These are phyloP conservation scores for Thelaira solivaga DNA, from an alignment of 2,888 invertebrate species.

Conservation along the genomic window DNA sequence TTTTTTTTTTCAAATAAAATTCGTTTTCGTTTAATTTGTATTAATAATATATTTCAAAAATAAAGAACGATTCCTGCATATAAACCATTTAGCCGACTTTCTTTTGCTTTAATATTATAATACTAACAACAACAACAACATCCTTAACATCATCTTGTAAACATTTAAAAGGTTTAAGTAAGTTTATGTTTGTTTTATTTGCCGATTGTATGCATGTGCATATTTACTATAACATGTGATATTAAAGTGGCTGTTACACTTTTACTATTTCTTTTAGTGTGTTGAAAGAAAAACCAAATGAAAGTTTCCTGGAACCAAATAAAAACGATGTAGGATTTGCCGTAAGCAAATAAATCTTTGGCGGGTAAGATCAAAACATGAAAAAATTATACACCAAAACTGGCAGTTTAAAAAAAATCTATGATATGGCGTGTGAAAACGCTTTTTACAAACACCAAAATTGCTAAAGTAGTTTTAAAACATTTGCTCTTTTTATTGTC, in stretches of 20 bases:
- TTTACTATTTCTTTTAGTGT: neutral
- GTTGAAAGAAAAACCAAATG: neutral
- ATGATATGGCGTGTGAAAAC: slow-evolving; percentile 42
- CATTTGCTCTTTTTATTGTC: slow-evolving; percentile 11
- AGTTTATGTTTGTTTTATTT: slow-evolving; percentile 19
- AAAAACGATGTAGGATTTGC: slow-evolving; percentile 8
- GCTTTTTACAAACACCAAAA: slow-evolving; percentile 37
- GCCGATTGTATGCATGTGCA: neutral
- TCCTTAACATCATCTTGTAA: neutral
- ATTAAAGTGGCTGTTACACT: slow-evolving; percentile 15
- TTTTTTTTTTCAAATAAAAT: neutral
- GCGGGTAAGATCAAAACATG: neutral
- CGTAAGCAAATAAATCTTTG: slow-evolving; percentile 32
- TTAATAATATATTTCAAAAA: slow-evolving; percentile 37
- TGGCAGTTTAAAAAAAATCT: slow-evolving; percentile 13
- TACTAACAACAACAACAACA: neutral
- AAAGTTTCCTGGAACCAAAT: neutral
- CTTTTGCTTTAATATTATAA: too few species aligned
- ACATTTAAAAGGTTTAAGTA: slow-evolving; percentile 21
- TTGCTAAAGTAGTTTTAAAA: slow-evolving; percentile 12
- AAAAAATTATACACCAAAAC: neutral
- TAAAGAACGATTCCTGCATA: slow-evolving; percentile 41
- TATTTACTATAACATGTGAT: neutral
- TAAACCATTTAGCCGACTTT: slow-evolving; percentile 13
- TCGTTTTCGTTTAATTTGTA: slow-evolving; percentile 7